Percentiles rank a stretch among this genome's conserved stretches.
phyloP scores from a whole-genome alignment of 2,113 vertebrate genomes.

The Hemiprocne comata region DNA sequence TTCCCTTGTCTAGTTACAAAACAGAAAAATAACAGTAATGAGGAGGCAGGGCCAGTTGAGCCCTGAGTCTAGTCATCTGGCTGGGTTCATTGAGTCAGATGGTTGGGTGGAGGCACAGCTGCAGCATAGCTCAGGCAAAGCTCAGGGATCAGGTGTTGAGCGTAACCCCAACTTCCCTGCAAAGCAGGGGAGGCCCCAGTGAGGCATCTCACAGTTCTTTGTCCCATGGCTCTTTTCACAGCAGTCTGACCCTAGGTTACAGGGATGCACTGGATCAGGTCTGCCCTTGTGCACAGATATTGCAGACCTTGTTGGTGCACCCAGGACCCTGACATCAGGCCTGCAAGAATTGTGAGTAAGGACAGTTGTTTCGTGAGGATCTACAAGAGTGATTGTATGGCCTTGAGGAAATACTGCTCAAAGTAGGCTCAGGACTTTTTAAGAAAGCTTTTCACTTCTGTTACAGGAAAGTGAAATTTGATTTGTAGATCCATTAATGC shows the following conservation, averaged over 20 bases:
- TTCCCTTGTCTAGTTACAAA: neutral
- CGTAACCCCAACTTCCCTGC: neutral
- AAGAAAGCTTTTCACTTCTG: neutral
- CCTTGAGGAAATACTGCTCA: neutral
- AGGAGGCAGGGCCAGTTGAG: neutral
- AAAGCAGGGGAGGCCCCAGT: neutral
- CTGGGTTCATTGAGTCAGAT: neutral
- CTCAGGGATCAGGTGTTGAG: neutral
- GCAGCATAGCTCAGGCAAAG: neutral
- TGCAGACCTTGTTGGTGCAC: neutral
- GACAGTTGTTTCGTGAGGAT: neutral
- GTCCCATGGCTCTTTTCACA: neutral
- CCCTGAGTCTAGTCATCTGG: accelerated
- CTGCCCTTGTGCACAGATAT: neutral
- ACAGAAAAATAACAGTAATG: neutral
- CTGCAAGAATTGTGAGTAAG: neutral
- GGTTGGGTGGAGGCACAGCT: accelerated
- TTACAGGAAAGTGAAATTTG: neutral
- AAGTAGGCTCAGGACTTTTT: neutral
- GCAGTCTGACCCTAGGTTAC: neutral
- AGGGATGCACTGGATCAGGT: accelerated
- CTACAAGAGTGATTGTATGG: neutral
- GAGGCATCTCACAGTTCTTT: neutral
- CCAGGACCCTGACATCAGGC: neutral
- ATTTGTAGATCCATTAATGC: neutral